Conservation (phyloP, 2,797 vertebrate genomes). For the Lacerta viridis region DNA sequence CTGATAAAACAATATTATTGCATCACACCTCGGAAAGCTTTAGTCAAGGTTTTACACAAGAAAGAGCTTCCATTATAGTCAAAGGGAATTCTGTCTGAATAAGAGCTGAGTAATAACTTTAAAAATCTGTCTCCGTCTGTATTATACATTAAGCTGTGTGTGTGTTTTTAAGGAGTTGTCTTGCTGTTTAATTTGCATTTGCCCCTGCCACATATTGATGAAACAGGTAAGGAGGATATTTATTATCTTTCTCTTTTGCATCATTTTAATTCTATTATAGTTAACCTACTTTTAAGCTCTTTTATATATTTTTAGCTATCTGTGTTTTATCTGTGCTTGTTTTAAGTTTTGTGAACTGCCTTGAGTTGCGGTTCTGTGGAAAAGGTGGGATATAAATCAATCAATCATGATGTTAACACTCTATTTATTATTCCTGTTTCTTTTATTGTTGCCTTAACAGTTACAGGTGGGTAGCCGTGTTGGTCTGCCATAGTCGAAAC, state of each 20-base stretch:
- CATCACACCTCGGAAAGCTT: conserved; percentile 56
- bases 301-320: too few relatives aligned
- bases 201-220: conserved; percentile 61
- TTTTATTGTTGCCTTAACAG: conserved; percentile 1
- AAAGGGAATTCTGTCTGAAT: conserved; percentile 73
- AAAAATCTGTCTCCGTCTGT: conserved; percentile 61
- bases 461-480: too few relatives aligned
- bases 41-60: conserved; percentile 70
- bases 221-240: conserved; percentile 53
- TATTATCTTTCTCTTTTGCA: conserved; percentile 24
- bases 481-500: too few relatives aligned
- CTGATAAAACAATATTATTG: conserved; percentile 48
- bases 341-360: too few relatives aligned
- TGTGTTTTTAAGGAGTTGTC: conserved; percentile 63
- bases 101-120: conserved; percentile 74
- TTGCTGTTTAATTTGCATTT: conserved; percentile 66
- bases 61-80: conserved; percentile 30
- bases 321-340: too few relatives aligned
- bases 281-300: too few relatives aligned
- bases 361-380: too few relatives aligned
- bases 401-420: not conserved
- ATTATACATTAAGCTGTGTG: conserved; percentile 59
- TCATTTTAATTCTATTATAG: too few relatives aligned
- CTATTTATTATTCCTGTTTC: conserved; percentile 26
- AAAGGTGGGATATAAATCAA: too few relatives aligned